Evolutionary conservation across 1,140 invertebrate genomes (phyloP), one percentile per base, ranked within the genome.

Genomic region (Drosophila jambulina): DNA sequence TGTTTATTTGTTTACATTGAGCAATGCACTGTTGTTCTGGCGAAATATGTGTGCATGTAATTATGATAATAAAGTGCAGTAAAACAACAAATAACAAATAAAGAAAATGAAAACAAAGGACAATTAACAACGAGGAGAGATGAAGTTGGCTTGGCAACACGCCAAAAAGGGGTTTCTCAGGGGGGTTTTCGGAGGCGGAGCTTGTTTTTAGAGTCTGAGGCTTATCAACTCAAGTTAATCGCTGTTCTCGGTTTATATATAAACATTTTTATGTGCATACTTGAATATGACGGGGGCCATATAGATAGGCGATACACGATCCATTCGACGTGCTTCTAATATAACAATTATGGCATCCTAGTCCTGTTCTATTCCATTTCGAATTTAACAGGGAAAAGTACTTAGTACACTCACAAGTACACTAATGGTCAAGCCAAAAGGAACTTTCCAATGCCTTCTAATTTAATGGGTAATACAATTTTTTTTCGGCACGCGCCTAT

Each of bases 51-150:
- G 34, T 38, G 48, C 40, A 23, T 74, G 29, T 72, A 72, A 72
- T 74, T 74, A 74, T 74, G 68, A 72, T 74, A 74, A 74, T 60
- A 48, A 72, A 72, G 42, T 71, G 54, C 53, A 70, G 51, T 71
- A 19, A 48, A 69, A 69, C 27, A 56, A 23, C 34, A 56, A 56
- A 56, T 38, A 38, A 54, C 19, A 29, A 72, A 58, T 51, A 72
- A 49, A 36, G 45, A 29, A 42, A 59, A 29, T 15, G 13, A 32
- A 60, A 74, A 72, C 70, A 74, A 60, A 51, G 68, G 45, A 74
- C 57, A 32, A 61, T 56, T 56, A 56, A 56, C 36, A 56, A 1
- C 2, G 21, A 23, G 21, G 21, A 23, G 34, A 53, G 21, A 19
- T 32, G 21, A 15, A 38, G 53, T 40, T 34, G 6, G 21, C 67